Conservation (phyloP, 92 coral and sea anemone species). For the Zoanthus sociatus region DNA sequence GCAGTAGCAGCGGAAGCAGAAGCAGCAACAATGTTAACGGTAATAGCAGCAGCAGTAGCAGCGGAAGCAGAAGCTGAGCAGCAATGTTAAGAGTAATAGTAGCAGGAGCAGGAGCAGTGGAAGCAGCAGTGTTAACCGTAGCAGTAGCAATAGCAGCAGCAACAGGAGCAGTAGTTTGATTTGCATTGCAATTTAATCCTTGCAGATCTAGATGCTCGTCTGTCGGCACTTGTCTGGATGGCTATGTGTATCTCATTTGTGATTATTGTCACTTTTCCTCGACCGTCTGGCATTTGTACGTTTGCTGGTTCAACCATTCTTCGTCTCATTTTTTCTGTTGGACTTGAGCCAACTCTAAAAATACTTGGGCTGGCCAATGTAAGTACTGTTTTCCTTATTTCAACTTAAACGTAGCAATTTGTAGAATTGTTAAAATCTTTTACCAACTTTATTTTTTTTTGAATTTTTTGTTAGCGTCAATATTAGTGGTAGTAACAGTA, state of each 20-base stretch:
- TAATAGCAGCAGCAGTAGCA: too few relatives aligned
- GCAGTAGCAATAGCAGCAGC: too few relatives aligned
- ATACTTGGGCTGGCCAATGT: constrained; percentile 94
- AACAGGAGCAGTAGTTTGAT: too few relatives aligned
- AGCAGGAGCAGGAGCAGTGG: not conserved
- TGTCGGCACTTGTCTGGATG: constrained; percentile 96
- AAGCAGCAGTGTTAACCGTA: too few relatives aligned
- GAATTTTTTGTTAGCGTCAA: too few relatives aligned
- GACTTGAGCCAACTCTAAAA: constrained; percentile 92
- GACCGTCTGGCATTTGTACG: constrained; percentile 97
- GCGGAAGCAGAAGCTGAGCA: too few relatives aligned
- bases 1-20: not conserved
- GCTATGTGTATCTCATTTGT: constrained; percentile 95
- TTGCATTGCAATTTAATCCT: not conserved
- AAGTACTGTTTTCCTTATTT: constrained; percentile 38
- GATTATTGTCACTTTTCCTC: constrained; percentile 93
- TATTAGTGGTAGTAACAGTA: too few relatives aligned
- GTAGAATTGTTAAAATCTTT: not conserved
- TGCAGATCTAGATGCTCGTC: constrained; percentile 94
- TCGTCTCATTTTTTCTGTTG: constrained; percentile 93
- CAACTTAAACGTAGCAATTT: not conserved
- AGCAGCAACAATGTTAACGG: too few relatives aligned
- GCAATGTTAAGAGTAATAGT: not conserved
- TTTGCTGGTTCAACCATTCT: constrained; percentile 92
- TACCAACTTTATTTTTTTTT: too few relatives aligned